These are phyloP conservation scores for Xestia sexstrigata DNA, from an alignment of 2,888 invertebrate genomes.

Conservation along the genomic window DNA sequence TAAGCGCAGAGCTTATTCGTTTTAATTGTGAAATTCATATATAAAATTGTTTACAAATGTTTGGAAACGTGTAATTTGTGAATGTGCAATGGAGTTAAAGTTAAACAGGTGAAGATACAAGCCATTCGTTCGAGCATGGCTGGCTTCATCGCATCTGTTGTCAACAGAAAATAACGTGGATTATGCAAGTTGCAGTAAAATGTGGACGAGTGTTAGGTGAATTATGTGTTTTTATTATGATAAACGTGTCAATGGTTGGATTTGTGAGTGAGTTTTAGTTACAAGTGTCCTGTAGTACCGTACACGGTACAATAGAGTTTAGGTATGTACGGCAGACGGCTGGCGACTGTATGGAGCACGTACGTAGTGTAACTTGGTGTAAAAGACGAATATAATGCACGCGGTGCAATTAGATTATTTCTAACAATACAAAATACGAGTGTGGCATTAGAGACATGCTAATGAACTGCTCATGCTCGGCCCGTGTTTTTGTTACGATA, in stretches of 20 bases:
- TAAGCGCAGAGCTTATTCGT: conserved; percentile 82
- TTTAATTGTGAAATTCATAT: conserved; percentile 86
- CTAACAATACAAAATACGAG: conserved; percentile 40
- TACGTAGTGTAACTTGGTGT: conserved; percentile 45
- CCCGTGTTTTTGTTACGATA: conserved; percentile 43
- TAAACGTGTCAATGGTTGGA: conserved; percentile 63
- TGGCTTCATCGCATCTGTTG: conserved; percentile 85
- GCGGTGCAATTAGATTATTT: conserved; percentile 52
- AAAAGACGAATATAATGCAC: conserved; percentile 48
- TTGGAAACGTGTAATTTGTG: conserved; percentile 78
- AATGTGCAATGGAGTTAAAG: conserved; percentile 77
- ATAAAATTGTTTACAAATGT: conserved; percentile 82
- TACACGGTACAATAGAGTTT: conserved; percentile 21
- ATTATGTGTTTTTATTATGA: conserved; percentile 73
- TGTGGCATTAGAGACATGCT: conserved; percentile 39
- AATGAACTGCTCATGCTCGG: conserved; percentile 45
- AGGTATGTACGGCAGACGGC: conserved; percentile 45
- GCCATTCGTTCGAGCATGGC: conserved; percentile 80
- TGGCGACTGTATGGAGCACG: conserved; percentile 42
- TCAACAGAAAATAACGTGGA: conserved; percentile 89
- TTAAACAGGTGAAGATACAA: conserved; percentile 75
- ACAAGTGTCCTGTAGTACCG: conserved; percentile 46
- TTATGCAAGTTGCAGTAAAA: conserved; percentile 89
- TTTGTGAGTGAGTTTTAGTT: conserved; percentile 67
- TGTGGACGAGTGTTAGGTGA: conserved; percentile 88